Conservation (phyloP, 2,797 vertebrate species). For the Prionace glauca region DNA sequence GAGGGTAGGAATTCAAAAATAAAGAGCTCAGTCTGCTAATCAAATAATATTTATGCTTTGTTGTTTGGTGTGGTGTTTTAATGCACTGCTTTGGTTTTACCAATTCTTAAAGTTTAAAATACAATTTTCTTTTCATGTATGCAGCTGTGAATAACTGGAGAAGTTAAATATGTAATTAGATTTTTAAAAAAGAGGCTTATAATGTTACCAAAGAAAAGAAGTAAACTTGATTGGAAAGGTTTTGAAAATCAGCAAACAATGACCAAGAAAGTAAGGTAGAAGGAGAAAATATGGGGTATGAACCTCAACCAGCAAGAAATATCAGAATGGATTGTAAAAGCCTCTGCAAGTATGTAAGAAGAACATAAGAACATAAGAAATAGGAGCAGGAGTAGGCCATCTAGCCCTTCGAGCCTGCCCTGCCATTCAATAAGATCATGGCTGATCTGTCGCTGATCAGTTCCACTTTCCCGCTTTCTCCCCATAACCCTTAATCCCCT, state of each 20-base stretch:
- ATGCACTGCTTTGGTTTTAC: neutral
- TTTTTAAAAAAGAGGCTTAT: neutral
- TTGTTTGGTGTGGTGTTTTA: neutral
- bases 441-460: too few species aligned
- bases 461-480: too few species aligned
- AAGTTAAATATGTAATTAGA: neutral
- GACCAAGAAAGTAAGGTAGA: neutral
- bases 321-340: neutral
- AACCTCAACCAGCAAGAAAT: neutral
- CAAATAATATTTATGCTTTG: neutral
- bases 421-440: too few species aligned
- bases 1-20: conserved; percentile 62
- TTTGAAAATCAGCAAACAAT: neutral
- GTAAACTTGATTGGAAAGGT: neutral
- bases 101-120: neutral
- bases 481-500: too few species aligned
- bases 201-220: neutral
- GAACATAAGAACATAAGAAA: too few species aligned
- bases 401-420: too few species aligned
- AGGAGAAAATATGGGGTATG: neutral
- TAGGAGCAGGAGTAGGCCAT: too few species aligned
- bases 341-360: neutral
- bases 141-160: neutral
- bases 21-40: neutral
- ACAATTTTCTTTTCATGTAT: neutral